A percentile compares a stretch with the other conserved stretches of the same genome.
Conservation (phyloP, 2,888 invertebrate genomes). For the Alviniconcha strummeri region DNA sequence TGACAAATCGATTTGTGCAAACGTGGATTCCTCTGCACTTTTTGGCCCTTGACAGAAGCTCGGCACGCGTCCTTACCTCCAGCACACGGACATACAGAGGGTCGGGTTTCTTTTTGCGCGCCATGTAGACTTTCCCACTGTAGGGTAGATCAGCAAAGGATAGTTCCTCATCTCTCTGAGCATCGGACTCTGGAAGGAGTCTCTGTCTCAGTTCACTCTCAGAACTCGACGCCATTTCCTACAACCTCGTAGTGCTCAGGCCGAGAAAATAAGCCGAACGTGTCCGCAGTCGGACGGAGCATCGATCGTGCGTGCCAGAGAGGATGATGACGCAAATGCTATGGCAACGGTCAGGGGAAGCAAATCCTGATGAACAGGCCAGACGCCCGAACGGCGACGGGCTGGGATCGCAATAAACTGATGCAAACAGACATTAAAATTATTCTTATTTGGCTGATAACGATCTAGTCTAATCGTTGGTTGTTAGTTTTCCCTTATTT, state of each 20-base stretch:
- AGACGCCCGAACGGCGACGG: too few relatives aligned
- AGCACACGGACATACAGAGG: conserved; percentile 58
- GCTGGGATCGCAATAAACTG: too few relatives aligned
- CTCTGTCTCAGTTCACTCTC: conserved; percentile 22
- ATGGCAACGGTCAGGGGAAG: conserved; percentile 22
- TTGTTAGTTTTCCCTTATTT: too few relatives aligned
- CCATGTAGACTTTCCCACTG: conserved; percentile 74
- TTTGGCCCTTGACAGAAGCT: too few relatives aligned
- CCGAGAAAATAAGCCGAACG: conserved; percentile 1
- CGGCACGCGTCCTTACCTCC: conserved; percentile 56
- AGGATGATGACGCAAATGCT: conserved; percentile 27
- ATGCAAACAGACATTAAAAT: too few relatives aligned
- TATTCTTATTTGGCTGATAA: too few relatives aligned
- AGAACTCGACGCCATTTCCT: conserved; percentile 4
- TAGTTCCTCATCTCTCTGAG: not conserved
- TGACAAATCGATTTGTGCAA: too few relatives aligned
- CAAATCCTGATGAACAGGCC: not conserved
- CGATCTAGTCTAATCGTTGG: too few relatives aligned
- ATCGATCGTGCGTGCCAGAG: conserved; percentile 14
- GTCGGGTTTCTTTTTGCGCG: conserved; percentile 73
- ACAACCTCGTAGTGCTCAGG: not conserved
- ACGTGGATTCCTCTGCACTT: too few relatives aligned
- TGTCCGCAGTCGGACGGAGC: not conserved
- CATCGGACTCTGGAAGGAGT: conserved; percentile 6
- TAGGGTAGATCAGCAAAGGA: conserved; percentile 67